Evolutionary conservation across 2,888 invertebrate species (phyloP), one percentile per base, ranked within the genome.

Genomic region (Pachydiplax longipennis): DNA sequence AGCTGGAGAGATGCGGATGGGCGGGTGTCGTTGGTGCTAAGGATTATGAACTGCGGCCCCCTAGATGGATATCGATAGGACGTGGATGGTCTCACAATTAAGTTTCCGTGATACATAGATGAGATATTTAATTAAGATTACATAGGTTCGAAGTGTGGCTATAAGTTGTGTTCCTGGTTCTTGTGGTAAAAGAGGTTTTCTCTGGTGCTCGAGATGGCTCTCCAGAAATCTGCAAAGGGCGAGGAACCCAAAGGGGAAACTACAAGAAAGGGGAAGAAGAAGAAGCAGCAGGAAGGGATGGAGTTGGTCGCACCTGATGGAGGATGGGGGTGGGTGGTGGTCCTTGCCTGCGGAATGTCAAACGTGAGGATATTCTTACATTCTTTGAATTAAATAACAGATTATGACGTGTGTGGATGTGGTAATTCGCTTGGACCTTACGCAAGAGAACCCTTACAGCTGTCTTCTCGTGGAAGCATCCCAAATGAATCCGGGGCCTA

Each of bases 261-360:
- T 13, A 8, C 4, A 31, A 2, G 53, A 22, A 22, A 35, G 35
- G 58, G 61, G 37, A 61, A 37, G 22, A 61, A 61, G 40, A 31
- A n/a, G 18, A 37, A 81, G 35, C 35, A 61, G n/a, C 61, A 37
- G 15, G 65, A 40, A 18, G 91, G 83, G 8, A 83, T 91, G 44
- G 73, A 91, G 31, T 80, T 83, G 58, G 83, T 83, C 3, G 92
- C 97, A 0, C 97, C 97, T 0, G 97, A 97, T 93, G 97, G 97
- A 6, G 97, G 97, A 0, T 97, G 97, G 97, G 96, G 96, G 0
- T 97, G 97, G 97, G 94, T 97, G 93, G 95, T 97, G 35, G 95
- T 97, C 53, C 92, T 97, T 10, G 97, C 97, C 6, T 96, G 96
- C 90, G 97, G 83, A 10, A 37, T 83, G 18, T 83, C 82, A 13